Conservation (phyloP, 2,797 vertebrate genomes). For the Intellagama lesueurii region DNA sequence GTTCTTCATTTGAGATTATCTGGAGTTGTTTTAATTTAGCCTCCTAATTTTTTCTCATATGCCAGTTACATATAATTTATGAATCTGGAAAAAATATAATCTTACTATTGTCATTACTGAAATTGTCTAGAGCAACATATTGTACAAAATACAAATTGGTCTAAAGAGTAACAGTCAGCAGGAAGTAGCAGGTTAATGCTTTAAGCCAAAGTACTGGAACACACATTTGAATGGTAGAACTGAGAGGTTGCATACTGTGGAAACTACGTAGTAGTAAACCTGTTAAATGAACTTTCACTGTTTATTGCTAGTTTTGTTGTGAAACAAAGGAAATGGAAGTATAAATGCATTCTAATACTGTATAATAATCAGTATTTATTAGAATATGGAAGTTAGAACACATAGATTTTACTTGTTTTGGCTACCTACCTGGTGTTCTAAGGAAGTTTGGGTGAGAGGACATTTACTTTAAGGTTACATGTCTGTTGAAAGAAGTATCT, state of each 20-base stretch:
- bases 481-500: neutral
- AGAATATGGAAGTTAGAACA: neutral
- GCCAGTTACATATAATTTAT: neutral
- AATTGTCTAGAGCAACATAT: neutral
- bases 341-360: constrained; percentile 4
- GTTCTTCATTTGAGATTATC: neutral
- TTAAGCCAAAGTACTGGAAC: neutral
- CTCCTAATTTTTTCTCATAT: neutral
- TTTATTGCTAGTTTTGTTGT: neutral
- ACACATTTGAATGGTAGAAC: neutral
- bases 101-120: neutral
- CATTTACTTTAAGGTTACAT: neutral
- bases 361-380: neutral
- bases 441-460: neutral
- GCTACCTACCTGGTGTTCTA: neutral
- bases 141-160: neutral
- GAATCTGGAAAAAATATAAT: neutral
- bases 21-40: neutral
- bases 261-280: neutral
- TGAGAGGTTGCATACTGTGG: constrained; percentile 20
- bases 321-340: neutral
- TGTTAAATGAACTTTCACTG: neutral
- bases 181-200: neutral
- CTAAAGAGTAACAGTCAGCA: neutral
- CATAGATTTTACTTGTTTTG: neutral